Conservation (phyloP, 1,140 invertebrate genomes). For the Polypedilum vanderplanki region DNA sequence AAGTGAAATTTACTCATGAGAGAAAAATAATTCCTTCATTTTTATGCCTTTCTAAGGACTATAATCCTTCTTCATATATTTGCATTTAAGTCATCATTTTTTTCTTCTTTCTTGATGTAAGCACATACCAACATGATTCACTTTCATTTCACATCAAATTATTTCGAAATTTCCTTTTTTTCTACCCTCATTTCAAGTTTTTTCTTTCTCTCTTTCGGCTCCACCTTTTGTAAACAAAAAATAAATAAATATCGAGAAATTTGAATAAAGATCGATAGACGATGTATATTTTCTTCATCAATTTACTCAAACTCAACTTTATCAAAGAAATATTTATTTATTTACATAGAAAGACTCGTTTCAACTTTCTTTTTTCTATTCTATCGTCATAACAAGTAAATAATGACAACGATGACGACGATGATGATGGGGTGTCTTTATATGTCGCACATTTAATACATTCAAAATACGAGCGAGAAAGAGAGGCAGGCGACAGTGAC, state of each 20-base stretch:
- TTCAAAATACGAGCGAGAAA: neutral
- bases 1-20: too few species aligned
- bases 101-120: neutral
- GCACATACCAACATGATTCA: neutral
- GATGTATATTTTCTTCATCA: too few species aligned
- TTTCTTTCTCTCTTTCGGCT: too few species aligned
- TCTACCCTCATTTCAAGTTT: neutral
- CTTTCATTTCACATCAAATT: neutral
- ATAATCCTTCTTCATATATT: too few species aligned
- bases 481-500: too few species aligned
- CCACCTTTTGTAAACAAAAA: slow-evolving; percentile 5
- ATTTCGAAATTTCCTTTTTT: neutral
- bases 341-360: neutral
- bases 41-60: too few species aligned
- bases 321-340: neutral
- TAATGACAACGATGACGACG: neutral
- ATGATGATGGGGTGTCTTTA: neutral
- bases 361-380: slow-evolving; percentile 1
- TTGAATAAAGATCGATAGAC: neutral
- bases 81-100: too few species aligned
- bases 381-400: slow-evolving; percentile 10
- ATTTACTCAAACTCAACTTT: too few species aligned
- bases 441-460: neutral
- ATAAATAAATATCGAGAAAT: neutral
- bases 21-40: too few species aligned